Evolutionary conservation across 2,888 invertebrate species (phyloP), one percentile per base, ranked within the genome.

Genomic region (Anorthoa munda): DNA sequence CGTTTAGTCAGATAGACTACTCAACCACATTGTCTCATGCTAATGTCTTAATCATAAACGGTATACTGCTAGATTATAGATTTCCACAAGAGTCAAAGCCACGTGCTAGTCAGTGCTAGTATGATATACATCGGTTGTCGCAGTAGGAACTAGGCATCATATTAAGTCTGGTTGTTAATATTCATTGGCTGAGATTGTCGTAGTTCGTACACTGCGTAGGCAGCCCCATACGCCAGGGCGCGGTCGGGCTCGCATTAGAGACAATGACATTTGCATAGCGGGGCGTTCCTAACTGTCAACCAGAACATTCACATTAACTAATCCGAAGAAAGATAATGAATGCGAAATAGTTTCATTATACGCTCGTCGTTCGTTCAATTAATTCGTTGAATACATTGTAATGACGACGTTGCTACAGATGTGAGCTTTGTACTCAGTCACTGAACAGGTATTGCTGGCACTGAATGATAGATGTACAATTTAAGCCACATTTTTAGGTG

Each of bases 211-310:
- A 88, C 83, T 90, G 94, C 94, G 95, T 95, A 94, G 94, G 95
- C 92, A 89, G 89, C 89, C 83, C 87, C 89, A 89, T 87, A 86
- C 88, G 90, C 90, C 90, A 89, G 93, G 93, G 93, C 92, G 93
- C 92, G 92, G 92, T 89, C 87, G 91, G 86, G 90, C 93, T 91
- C 91, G 93, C 94, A 94, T 95, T 93, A 94, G 92, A 94, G 93
- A 96, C 95, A 95, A 96, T 95, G 94, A 92, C 91, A 95, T 96
- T 95, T 94, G 94, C 95, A 96, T 95, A 94, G 89, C 90, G 87
- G 94, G 95, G 95, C 95, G 95, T 93, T 91, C 87, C 94, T 91
- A 93, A 92, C 94, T 95, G 95, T 95, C 95, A 94, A 91, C 94
- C 92, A 91, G 93, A 93, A 95, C 94, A 94, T 95, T 95, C 94